These are phyloP conservation scores for Monopis laevigella DNA, from an alignment of 2,888 invertebrate species.

Conservation along the genomic window DNA sequence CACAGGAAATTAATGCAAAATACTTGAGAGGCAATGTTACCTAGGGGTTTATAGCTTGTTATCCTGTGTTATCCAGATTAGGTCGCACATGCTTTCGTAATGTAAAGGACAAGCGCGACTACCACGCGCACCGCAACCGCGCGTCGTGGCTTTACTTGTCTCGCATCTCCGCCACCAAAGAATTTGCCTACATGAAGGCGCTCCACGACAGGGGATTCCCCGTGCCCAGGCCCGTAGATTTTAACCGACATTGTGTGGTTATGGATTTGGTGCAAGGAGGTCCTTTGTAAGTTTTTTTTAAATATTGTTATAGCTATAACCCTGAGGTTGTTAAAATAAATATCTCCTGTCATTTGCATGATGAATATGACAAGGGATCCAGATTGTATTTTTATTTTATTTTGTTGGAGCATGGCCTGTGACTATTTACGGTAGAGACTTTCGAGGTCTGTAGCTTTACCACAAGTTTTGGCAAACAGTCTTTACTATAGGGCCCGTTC, in stretches of 20 bases:
- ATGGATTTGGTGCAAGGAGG: slow-evolving; percentile 92
- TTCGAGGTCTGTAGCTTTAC: too few species aligned
- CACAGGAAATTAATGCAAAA: too few species aligned
- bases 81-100: slow-evolving; percentile 97
- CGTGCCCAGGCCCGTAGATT: slow-evolving; percentile 94
- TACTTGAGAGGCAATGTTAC: too few species aligned
- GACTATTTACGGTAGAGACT: too few species aligned
- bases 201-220: slow-evolving; percentile 90
- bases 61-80: slow-evolving; percentile 60
- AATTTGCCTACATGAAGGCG: slow-evolving; percentile 98
- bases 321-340: background rate
- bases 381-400: too few species aligned
- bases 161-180: slow-evolving; percentile 95
- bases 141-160: slow-evolving; percentile 97
- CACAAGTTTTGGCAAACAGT: too few species aligned
- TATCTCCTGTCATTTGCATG: background rate
- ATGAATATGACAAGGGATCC: too few species aligned
- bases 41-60: too few species aligned
- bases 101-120: slow-evolving; percentile 95
- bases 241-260: slow-evolving; percentile 93
- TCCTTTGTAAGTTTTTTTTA: slow-evolving; percentile 72
- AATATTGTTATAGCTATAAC: too few species aligned
- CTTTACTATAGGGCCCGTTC: too few species aligned
- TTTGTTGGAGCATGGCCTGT: too few species aligned
- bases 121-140: slow-evolving; percentile 89